phyloP scores from a whole-genome alignment of 2,797 vertebrate genomes.

The Eulemur rubriventer region DNA sequence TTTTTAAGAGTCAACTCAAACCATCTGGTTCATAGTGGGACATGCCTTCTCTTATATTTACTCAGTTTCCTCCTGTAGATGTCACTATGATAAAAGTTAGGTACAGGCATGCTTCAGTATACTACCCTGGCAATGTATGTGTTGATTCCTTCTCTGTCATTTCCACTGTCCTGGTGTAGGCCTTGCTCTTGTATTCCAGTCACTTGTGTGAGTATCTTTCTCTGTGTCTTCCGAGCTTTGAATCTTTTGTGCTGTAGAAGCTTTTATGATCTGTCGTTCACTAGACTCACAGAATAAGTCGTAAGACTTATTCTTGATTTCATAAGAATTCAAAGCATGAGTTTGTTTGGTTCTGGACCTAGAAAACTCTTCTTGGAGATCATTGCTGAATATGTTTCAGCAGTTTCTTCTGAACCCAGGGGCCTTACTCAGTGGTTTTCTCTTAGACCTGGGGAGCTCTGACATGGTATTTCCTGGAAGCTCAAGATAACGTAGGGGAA shows the following conservation, averaged over 20 bases:
- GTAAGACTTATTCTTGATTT: background rate
- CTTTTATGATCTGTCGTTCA: background rate
- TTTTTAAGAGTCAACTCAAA: background rate
- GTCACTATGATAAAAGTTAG: background rate
- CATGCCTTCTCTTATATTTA: background rate
- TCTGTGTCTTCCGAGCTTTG: conserved; percentile 40
- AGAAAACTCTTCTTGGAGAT: background rate
- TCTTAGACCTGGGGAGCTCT: background rate
- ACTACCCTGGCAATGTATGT: rapidly evolving
- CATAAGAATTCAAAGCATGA: background rate
- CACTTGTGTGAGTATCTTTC: background rate
- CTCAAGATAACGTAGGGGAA: background rate
- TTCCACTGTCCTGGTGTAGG: background rate
- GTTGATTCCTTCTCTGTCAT: background rate
- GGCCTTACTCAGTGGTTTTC: background rate
- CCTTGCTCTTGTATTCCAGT: background rate
- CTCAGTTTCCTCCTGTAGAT: background rate
- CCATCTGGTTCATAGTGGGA: background rate
- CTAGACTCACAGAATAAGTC: background rate
- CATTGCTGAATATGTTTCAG: background rate
- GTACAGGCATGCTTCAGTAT: rapidly evolving
- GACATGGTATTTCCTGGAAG: background rate
- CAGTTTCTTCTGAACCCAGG: background rate
- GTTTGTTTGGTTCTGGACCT: background rate
- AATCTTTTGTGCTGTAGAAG: background rate